Base-by-base conservation (phyloP, 2,113 vertebrate genomes). In the Scomber colias region DNA sequence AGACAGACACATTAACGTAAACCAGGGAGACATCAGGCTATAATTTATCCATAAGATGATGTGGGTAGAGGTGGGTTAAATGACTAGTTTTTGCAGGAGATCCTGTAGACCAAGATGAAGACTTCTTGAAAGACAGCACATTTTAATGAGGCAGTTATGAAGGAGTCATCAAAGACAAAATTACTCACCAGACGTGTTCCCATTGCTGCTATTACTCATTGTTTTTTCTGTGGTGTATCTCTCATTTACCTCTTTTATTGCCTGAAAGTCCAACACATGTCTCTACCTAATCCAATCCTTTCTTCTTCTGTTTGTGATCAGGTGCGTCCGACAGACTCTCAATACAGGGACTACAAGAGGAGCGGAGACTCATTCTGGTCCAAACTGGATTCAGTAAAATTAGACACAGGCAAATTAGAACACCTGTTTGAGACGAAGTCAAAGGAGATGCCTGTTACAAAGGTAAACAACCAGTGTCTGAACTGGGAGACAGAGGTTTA, bases 391-490 rank as follows among this genome's bases (percentile, higher is more conserved):
- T 93, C 96, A 24, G 96, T 99, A 61, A 98, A 97, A 83, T 86
- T 99, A 87, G 98, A 99, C 89, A 97, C 97, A 9, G 94, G 95
- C 91, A 98, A 97, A 94, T 95, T 99, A 89, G 98, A 99, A 81
- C 95, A 97, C 86, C 96, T 99, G 83, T 99, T 99, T 93, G 98
- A 99, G 90, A 93, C 96, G 11, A 99, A 98, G 82, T 99, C 98
- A 60, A 99, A 99, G 89, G 98, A 99, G 93, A 95, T 97, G 75
- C 95, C 96, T 53, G 96, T 96, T 79, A 97, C 97, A 50, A 99
- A 99, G 97, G 98, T 99, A 96, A 93, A 51, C 4, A 68, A 4
- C 5, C 46, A 19, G 13, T 2, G 3, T 6, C 45, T 68, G 56
- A 48, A 27, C 21, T 15, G 35, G 24, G 7, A 15, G 49, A 71